Base-by-base conservation (phyloP, 2,797 vertebrate genomes). In the Acrossocheilus wenchowensis region DNA sequence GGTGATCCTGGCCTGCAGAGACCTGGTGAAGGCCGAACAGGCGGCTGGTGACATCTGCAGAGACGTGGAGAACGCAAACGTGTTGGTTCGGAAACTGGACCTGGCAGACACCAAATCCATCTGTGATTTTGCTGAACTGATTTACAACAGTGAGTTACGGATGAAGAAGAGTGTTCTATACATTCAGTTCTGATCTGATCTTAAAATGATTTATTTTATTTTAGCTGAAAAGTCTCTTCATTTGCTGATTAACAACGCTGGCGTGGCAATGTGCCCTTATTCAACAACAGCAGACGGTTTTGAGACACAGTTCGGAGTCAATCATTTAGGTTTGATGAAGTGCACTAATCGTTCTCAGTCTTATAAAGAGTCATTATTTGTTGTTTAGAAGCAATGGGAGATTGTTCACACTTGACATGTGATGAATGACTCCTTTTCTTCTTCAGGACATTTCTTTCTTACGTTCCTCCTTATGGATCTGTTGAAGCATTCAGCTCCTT, bases 191-290 rank as follows among this genome's bases (percentile, higher is more conserved):
- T 66, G 21, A 66, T 2, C 21, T 26, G 14, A 39, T n/a, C 21
- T 66, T 64, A n/a, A 48, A 64, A 36, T 17, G 5, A 5, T 2
- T 39, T 5, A 3, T 23, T 69, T 34, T 90, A 74, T 93, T 90
- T 41, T 90, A 96, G 95, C 91, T 82, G 94, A 96, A 86, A 94
- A 92, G 89, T 9, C 87, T 78, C 91, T 96, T 83, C 92, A 96
- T 89, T 93, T 90, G 90, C 93, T 96, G 85, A 93, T 96, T 88
- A 96, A 96, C 92, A 96, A 96, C 36, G 95, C 95, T 57, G 95
- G 93, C 0, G 93, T 96, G 88, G 94, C 94, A 45, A 57, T 94
- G 15, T 95, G 95, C 54, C 86, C 94, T 1, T 91, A 92, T 50
- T 39, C 87, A 45, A 91, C 64, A 8, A 96, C 95, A 5, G 90